Evolutionary conservation across 2,888 invertebrate species (phyloP).

Genomic region (Hipparchia semele): DNA sequence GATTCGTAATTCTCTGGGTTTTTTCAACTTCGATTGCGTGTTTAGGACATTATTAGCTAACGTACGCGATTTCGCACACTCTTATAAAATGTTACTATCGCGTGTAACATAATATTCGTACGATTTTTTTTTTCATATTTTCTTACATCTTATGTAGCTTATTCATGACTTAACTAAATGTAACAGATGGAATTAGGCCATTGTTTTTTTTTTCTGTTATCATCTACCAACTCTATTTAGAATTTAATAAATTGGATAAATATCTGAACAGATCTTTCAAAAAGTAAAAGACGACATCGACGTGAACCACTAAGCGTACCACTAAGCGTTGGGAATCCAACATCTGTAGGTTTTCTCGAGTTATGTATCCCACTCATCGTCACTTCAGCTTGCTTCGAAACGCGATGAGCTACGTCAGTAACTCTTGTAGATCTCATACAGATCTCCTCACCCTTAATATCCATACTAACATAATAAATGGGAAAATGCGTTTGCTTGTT

Average conservation of each 20-base stretch:
- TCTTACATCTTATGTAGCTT: not conserved
- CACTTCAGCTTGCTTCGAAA: too few species aligned
- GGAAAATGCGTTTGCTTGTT: too few species aligned
- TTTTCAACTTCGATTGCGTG: conserved; percentile 1
- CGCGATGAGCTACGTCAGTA: too few species aligned
- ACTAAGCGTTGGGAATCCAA: too few species aligned
- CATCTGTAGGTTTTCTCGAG: too few species aligned
- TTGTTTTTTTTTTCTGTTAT: not conserved
- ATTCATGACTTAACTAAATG: not conserved
- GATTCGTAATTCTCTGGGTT: not conserved
- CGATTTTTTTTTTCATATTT: not conserved
- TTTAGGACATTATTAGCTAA: not conserved
- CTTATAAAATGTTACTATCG: not conserved
- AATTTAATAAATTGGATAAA: not conserved
- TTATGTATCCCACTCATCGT: too few species aligned
- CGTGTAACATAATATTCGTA: not conserved
- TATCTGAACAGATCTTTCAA: not conserved
- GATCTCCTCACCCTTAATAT: too few species aligned
- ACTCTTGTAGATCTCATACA: too few species aligned
- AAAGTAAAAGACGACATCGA: too few species aligned
- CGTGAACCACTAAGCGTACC: too few species aligned
- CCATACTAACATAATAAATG: too few species aligned
- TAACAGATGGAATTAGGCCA: not conserved
- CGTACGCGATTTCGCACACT: not conserved
- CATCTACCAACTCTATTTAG: too few species aligned